A percentile compares a stretch with the other conserved stretches of the same genome.
Evolutionary conservation across 2,888 invertebrate genomes (phyloP).

Genomic region (Drosophila antonietae): DNA sequence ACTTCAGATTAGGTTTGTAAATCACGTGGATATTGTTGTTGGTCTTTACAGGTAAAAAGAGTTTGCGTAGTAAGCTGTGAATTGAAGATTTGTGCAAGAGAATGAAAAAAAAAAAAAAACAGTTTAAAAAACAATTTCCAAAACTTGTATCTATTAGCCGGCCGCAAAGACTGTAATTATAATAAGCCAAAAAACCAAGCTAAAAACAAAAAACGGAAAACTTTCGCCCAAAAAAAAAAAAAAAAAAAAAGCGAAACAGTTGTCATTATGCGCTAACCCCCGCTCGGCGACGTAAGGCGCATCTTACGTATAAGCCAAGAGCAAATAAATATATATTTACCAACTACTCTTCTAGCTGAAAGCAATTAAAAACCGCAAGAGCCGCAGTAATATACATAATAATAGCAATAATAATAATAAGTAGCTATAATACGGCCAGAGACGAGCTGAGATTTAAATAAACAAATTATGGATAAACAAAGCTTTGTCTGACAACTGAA

Average conservation of each 20-base stretch:
- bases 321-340: slow-evolving; percentile 1
- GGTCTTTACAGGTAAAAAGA: slow-evolving; percentile 56
- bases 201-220: slow-evolving; percentile 36
- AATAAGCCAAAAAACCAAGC: slow-evolving; percentile 46
- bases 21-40: background rate
- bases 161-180: slow-evolving; percentile 60
- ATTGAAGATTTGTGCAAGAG: slow-evolving; percentile 26
- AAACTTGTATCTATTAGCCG: slow-evolving; percentile 46
- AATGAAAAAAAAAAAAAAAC: slow-evolving; percentile 18
- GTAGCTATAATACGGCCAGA: slow-evolving; percentile 44
- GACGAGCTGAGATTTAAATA: slow-evolving; percentile 32
- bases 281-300: slow-evolving; percentile 25
- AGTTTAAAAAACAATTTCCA: slow-evolving; percentile 35
- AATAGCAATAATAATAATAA: slow-evolving; percentile 47
- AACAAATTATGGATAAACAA: slow-evolving; percentile 58
- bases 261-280: slow-evolving; percentile 64
- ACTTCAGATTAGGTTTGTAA: slow-evolving; percentile 7
- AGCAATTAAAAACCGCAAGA: slow-evolving; percentile 66
- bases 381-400: slow-evolving; percentile 35
- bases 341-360: slow-evolving; percentile 8
- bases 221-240: slow-evolving; percentile 58
- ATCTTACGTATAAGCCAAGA: slow-evolving; percentile 54
- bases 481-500: slow-evolving; percentile 46
- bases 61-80: slow-evolving; percentile 65
- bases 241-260: slow-evolving; percentile 51